Base-by-base conservation (phyloP, 2,113 vertebrate species). In the cat (Felis catus) region DNA sequence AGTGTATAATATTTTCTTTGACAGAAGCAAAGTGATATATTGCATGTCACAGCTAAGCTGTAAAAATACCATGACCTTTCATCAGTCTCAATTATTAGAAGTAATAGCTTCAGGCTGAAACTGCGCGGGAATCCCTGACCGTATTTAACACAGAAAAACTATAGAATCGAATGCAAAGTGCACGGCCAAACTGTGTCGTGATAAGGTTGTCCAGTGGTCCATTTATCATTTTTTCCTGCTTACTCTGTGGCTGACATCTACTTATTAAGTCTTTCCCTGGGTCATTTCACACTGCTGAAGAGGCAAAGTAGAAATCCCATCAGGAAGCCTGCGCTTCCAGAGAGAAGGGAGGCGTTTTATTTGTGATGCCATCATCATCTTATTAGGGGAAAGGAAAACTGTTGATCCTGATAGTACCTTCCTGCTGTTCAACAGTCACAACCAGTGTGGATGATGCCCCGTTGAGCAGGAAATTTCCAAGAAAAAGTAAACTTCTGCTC, bases 1-100 rank as follows among this genome's bases (percentile, higher is more conserved):
- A 98, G 65, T 98, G 89, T 97, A 97, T 98, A 97, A 97, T 97
- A 98, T 97, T 97, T 98, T 98, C 84, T 98, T 97, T 98, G 98
- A 98, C 97, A 97, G 97, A 97, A 98, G 97, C 92, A 97, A 96
- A 97, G 90, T 98, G 97, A 98, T 98, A 96, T 96, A 98, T 98
- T 98, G 91, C 95, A 94, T 95, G 97, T 98, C 96, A 80, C 81
- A 89, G 91, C 95, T 98, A 97, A 98, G 80, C 95, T 98, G 90
- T 97, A 98, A 98, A 98, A 98, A 84, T 85, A 97, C 93, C 93
- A 61, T 0, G 39, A 98, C 97, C 95, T 98, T 98, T 98, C 97
- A 98, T 97, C 96, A 97, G 96, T 97, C 96, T 98, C 98, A 97
- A 97, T 98, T 98, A 98, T 95, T 98, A 97, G 92, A 98, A 97